Evolutionary conservation across 2,797 vertebrate species (phyloP).

Genomic region (Paramormyrops hopkinsi): DNA sequence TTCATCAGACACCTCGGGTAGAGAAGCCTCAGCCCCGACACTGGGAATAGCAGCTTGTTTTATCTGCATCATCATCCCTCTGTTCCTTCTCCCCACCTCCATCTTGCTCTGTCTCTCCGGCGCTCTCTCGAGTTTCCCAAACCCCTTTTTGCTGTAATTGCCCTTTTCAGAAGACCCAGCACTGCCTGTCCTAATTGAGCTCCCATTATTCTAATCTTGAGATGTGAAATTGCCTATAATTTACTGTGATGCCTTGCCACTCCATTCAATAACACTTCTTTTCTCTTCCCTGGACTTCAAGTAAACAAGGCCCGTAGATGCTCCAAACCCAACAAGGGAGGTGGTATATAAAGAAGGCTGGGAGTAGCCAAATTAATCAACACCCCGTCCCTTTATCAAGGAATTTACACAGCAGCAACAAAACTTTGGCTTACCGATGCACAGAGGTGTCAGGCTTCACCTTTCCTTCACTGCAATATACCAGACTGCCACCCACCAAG

Average conservation of each 20-base stretch:
- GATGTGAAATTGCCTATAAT: constrained; percentile 78
- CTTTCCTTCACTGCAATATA: background rate
- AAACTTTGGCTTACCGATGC: background rate
- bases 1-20: constrained; percentile 54
- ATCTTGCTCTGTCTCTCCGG: constrained; percentile 42
- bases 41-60: constrained; percentile 12
- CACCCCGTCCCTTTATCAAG: constrained; percentile 18
- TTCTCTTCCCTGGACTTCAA: constrained; percentile 51
- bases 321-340: constrained; percentile 47
- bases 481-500: background rate
- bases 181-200: constrained; percentile 62
- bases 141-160: constrained; percentile 59
- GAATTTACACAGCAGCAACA: constrained; percentile 17
- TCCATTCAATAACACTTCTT: constrained; percentile 56
- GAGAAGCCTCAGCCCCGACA: constrained; percentile 36
- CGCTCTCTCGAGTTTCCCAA: constrained; percentile 41
- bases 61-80: constrained; percentile 12
- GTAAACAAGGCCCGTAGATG: constrained; percentile 59
- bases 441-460: constrained; percentile 6
- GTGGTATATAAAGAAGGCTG: constrained; percentile 48
- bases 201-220: constrained; percentile 73
- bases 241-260: constrained; percentile 63
- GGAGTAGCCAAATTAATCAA: constrained; percentile 34
- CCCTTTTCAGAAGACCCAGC: constrained; percentile 60
- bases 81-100: constrained; percentile 37